Conservation (phyloP, 2,113 vertebrate species). For the Hucho hucho region DNA sequence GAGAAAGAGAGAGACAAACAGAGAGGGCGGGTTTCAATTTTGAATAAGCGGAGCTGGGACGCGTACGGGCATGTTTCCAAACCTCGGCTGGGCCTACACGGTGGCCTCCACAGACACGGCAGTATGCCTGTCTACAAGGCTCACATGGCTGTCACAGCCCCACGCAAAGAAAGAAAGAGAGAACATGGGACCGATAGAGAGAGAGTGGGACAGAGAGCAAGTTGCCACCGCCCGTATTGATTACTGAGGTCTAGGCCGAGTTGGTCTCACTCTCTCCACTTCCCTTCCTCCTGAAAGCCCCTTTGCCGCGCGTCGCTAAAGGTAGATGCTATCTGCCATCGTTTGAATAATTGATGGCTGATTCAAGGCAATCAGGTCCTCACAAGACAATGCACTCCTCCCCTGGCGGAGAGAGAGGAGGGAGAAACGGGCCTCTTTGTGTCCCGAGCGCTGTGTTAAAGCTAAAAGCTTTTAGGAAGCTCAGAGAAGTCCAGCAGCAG, state of each 20-base stretch:
- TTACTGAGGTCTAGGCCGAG: slow-evolving; percentile 59
- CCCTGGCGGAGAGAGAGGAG: slow-evolving; percentile 48
- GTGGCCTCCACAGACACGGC: slow-evolving; percentile 57
- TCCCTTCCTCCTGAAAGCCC: neutral
- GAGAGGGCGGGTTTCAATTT: slow-evolving; percentile 27
- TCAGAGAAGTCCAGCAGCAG: too few species aligned
- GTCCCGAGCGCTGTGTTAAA: slow-evolving; percentile 49
- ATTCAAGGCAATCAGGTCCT: slow-evolving; percentile 76
- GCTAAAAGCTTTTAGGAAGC: slow-evolving; percentile 5
- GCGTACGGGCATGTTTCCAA: slow-evolving; percentile 60
- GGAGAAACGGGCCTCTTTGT: slow-evolving; percentile 69
- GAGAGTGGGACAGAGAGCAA: slow-evolving; percentile 8
- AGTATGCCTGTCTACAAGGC: slow-evolving; percentile 40
- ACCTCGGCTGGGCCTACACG: slow-evolving; percentile 50
- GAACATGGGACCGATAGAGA: neutral
- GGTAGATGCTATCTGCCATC: slow-evolving; percentile 69
- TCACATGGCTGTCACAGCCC: too few species aligned
- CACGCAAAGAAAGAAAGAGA: slow-evolving; percentile 31
- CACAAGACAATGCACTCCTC: slow-evolving; percentile 69
- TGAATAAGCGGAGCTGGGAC: slow-evolving; percentile 18
- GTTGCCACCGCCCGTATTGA: slow-evolving; percentile 55
- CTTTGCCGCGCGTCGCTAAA: slow-evolving; percentile 64
- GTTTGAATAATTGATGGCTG: slow-evolving; percentile 74
- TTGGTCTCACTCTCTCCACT: slow-evolving; percentile 27
- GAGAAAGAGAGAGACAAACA: slow-evolving; percentile 47